Base-by-base conservation (phyloP, 2,888 invertebrate species). In the Drosophila siamana region DNA sequence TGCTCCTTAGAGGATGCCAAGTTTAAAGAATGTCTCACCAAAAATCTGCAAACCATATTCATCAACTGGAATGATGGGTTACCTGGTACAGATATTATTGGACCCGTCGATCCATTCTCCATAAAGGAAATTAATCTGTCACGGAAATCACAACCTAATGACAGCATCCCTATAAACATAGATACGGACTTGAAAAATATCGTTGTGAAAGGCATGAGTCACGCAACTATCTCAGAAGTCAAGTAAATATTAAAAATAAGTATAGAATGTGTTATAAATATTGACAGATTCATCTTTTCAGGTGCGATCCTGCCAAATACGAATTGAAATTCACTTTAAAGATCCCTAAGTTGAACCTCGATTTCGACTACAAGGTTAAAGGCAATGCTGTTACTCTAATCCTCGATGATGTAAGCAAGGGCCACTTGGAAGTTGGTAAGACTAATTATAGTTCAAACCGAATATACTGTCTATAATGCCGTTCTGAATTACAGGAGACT, bases 21-120 rank as follows among this genome's bases (percentile, higher is more conserved):
- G 1, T 13, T 24, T 7, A 24, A 15, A 7, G 9, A 13, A 1
- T 26, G 15, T 8, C 3, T 26, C 6, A 13, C 46, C 9, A 24
- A n/a, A 11, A 43, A 43, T 11, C 22, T 85, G 7, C 69, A 86
- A 41, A 8, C 24, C 0, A 30, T 86, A n/a, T 78, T 85, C 24
- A 51, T 40, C 1, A 44, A 86, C n/a, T 86, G 81, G 84, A 78
- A 70, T 48, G 63, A 80, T 36, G 85, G 87, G 4, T 26, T 88
- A n/a, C 88, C 88, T 4, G 87, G 86, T 9, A 55, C 77, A 11
- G 81, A 65, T 15, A 52, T 52, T 1, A 47, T 87, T 1, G 76
- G 77, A 0, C 8, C 78, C 15, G 0, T 30, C 4, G 30, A 11
- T 30, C 30, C 30, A 2, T 30, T 30, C 9, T 9, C 0, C 1